These are phyloP conservation scores for Lasioglossum villosulum DNA, from an alignment of 2,888 invertebrate species.

Conservation along the genomic window DNA sequence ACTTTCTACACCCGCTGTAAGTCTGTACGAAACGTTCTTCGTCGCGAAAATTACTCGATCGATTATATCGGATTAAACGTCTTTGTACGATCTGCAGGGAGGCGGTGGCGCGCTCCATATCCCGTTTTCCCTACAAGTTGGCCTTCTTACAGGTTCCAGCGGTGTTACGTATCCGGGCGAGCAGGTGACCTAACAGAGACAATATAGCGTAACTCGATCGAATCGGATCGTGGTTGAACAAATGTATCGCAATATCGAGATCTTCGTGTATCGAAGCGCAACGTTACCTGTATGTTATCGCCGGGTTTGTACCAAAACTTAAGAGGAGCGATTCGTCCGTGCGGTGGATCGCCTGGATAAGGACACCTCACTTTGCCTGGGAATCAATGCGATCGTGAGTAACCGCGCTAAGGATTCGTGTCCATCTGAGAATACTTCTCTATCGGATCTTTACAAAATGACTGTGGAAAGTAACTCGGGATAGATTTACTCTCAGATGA, in stretches of 20 bases:
- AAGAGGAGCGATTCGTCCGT: constrained; percentile 89
- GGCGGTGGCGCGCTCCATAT: constrained; percentile 89
- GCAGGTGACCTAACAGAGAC: constrained; percentile 86
- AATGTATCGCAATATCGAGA: not conserved
- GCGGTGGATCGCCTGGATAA: constrained; percentile 90
- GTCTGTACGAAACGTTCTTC: not conserved
- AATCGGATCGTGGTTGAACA: not conserved
- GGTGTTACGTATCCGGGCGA: constrained; percentile 87
- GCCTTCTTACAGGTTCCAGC: constrained; percentile 86
- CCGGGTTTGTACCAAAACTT: constrained; percentile 91
- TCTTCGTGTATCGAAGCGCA: not conserved
- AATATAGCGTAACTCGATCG: not conserved
- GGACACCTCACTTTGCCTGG: constrained; percentile 90
- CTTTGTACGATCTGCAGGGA: constrained; percentile 88
- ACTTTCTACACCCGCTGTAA: no score
- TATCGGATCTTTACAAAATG: no score
- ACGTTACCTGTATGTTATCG: constrained; percentile 86
- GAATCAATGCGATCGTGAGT: not conserved
- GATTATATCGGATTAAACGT: constrained; percentile 82
- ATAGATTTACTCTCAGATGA: no score
- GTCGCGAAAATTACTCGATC: not conserved
- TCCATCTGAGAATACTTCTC: no score
- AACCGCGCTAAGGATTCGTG: not conserved
- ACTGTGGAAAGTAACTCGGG: no score
- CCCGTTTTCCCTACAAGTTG: constrained; percentile 88